Conservation (phyloP, 2,113 vertebrate species). For the Periophthalmodon schlosseri region DNA sequence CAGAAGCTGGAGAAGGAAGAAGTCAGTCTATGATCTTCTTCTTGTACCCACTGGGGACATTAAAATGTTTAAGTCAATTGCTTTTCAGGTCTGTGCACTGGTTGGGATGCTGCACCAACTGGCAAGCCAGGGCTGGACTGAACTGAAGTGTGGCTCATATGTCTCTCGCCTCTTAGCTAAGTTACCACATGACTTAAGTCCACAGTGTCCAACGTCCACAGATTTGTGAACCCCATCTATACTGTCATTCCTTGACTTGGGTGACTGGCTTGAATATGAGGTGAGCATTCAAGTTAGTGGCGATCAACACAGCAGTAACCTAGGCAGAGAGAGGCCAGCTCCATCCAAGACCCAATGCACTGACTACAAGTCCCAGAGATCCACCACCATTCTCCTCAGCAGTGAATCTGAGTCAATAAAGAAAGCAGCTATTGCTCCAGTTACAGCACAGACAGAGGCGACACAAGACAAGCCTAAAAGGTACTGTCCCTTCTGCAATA, state of each 20-base stretch:
- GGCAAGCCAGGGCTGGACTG: neutral
- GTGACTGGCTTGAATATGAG: too few species aligned
- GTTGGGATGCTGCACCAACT: conserved; percentile 6
- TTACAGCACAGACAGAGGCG: neutral
- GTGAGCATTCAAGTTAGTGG: too few species aligned
- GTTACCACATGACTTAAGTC: conserved; percentile 14
- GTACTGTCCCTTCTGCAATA: neutral
- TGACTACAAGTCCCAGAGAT: too few species aligned
- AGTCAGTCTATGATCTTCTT: too few species aligned
- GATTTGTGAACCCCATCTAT: too few species aligned
- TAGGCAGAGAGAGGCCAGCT: neutral
- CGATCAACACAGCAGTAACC: neutral
- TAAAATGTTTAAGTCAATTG: neutral
- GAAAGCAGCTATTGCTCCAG: neutral
- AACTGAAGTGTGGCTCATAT: conserved; percentile 7
- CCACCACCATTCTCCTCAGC: neutral
- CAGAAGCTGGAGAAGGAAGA: too few species aligned
- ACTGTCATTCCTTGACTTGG: too few species aligned
- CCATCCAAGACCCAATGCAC: neutral
- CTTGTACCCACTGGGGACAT: conserved; percentile 1
- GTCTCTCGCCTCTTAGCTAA: conserved; percentile 15
- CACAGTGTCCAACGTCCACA: too few species aligned
- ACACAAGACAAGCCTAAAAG: neutral
- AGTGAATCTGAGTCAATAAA: neutral
- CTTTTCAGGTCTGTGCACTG: neutral